Conservation (phyloP, 2,113 vertebrate species). For the Climacteris rufus region DNA sequence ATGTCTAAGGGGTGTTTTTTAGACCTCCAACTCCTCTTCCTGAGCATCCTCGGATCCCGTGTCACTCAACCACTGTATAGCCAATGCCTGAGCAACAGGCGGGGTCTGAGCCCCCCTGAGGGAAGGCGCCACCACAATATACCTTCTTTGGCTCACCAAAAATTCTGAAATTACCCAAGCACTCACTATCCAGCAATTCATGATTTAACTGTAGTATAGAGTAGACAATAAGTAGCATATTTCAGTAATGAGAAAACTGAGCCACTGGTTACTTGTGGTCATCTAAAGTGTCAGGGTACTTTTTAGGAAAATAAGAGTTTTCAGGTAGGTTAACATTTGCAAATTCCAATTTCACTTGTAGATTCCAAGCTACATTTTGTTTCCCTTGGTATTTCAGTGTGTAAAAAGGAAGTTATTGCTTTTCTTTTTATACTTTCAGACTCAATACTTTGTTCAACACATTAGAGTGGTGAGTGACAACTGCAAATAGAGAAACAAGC, state of each 20-base stretch:
- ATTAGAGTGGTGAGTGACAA: background rate
- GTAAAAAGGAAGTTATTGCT: background rate
- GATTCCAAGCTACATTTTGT: background rate
- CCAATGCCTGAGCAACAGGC: too few species aligned
- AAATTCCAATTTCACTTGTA: background rate
- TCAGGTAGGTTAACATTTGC: background rate
- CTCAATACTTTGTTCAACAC: background rate
- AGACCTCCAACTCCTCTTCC: too few species aligned
- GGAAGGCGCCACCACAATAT: too few species aligned
- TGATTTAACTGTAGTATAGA: background rate
- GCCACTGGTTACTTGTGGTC: fast-evolving
- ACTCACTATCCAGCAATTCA: background rate
- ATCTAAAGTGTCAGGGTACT: background rate
- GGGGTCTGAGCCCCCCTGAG: too few species aligned
- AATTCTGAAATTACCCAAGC: background rate
- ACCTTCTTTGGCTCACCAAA: background rate
- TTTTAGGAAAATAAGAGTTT: background rate
- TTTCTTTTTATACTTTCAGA: background rate
- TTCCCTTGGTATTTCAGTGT: background rate
- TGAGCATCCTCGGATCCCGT: too few species aligned
- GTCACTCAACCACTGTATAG: too few species aligned
- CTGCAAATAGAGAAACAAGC: background rate
- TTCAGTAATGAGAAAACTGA: background rate
- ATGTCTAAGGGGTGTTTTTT: too few species aligned
- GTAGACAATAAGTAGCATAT: background rate